phyloP scores from a whole-genome alignment of 2,113 vertebrate species.

The Rattus norvegicus region DNA sequence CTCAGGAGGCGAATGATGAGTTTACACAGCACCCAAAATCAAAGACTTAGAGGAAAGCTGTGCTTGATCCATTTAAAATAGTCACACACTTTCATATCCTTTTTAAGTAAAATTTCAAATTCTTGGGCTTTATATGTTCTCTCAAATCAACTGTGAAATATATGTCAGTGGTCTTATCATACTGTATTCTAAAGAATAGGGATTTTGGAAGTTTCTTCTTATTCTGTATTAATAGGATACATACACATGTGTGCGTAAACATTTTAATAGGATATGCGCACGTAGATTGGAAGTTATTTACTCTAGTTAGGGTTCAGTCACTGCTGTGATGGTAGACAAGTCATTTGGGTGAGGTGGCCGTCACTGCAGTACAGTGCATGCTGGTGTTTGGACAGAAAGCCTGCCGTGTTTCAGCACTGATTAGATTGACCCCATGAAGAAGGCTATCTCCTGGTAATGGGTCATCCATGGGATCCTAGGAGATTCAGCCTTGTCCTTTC shows the following conservation, averaged over 20 bases:
- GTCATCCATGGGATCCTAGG: not conserved
- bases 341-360: not conserved
- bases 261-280: not conserved
- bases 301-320: not conserved
- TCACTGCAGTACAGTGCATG: not conserved
- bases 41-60: constrained; percentile 61
- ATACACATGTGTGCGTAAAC: not conserved
- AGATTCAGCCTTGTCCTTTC: not conserved
- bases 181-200: not conserved
- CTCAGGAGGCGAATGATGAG: constrained; percentile 25
- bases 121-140: constrained; percentile 12
- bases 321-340: not conserved
- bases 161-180: constrained; percentile 45
- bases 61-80: constrained; percentile 68
- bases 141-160: not conserved
- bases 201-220: not conserved
- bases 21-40: constrained; percentile 64
- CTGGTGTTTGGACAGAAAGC: not conserved
- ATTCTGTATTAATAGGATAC: not conserved
- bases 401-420: not conserved
- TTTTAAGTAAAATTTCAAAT: constrained; percentile 53
- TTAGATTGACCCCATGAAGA: not conserved
- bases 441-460: not conserved
- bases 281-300: not conserved
- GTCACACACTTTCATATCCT: not conserved